phyloP scores from a whole-genome alignment of 2,113 vertebrate species.

The Cyphomyrus discorhynchus region DNA sequence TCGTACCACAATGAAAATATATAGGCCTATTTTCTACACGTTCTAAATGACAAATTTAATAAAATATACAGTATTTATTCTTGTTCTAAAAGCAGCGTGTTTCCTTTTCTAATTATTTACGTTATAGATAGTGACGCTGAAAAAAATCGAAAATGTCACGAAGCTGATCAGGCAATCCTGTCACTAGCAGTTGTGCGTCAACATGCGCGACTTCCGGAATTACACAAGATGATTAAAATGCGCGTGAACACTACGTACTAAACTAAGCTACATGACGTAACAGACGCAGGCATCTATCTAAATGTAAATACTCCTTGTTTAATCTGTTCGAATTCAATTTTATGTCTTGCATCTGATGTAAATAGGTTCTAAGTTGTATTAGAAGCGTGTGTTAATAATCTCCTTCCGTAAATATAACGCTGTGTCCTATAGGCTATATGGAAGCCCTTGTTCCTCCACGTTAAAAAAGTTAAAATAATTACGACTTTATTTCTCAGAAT shows the following conservation, averaged over 20 bases:
- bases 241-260: background rate
- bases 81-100: background rate
- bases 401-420: background rate
- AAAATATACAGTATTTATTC: background rate
- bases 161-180: background rate
- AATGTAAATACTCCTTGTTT: background rate
- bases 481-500: background rate
- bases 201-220: background rate
- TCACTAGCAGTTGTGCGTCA: background rate
- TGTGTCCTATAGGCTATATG: background rate
- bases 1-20: background rate
- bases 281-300: background rate
- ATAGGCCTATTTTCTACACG: background rate
- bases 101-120: background rate
- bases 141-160: background rate
- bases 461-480: background rate
- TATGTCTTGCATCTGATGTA: background rate
- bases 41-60: background rate
- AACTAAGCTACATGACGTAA: background rate
- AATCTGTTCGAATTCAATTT: background rate
- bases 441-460: background rate
- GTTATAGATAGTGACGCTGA: background rate
- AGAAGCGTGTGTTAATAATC: background rate
- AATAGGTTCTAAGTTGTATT: background rate
- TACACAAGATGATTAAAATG: background rate